Evolutionary conservation across 37 sponge, comb jelly and placozoan species (phyloP).

Genomic region (Theonella swinhoei): DNA sequence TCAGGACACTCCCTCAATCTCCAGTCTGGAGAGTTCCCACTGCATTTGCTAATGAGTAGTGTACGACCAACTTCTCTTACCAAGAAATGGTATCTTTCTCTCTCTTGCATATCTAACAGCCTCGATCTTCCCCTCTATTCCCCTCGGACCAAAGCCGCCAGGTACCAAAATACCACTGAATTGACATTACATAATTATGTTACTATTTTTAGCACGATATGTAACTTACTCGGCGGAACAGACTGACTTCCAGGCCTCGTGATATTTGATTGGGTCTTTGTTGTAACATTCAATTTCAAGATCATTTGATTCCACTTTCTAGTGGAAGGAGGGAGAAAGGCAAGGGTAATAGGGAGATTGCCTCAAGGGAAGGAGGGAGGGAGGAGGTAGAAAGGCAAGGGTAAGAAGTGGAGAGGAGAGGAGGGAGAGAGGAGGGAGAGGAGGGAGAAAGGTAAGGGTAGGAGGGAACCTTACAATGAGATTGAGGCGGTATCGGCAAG

Average conservation of each 20-base stretch:
- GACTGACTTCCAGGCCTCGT: slow-evolving; percentile 83
- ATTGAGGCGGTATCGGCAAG: slow-evolving; percentile 54
- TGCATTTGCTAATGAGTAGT: too few species aligned
- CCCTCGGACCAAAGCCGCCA: slow-evolving; percentile 90
- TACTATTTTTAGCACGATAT: not conserved
- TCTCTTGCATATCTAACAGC: slow-evolving; percentile 79
- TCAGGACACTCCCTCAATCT: too few species aligned
- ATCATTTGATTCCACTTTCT: slow-evolving; percentile 84
- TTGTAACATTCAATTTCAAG: slow-evolving; percentile 65
- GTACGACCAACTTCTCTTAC: too few species aligned
- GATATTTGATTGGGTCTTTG: slow-evolving; percentile 76
- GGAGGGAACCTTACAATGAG: slow-evolving; percentile 52
- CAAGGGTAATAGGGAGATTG: too few species aligned
- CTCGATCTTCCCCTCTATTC: slow-evolving; percentile 87
- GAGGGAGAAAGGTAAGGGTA: too few species aligned
- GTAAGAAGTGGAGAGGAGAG: too few species aligned
- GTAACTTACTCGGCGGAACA: slow-evolving; percentile 57
- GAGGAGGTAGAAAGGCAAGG: too few species aligned
- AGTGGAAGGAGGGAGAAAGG: too few species aligned
- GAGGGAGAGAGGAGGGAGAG: too few species aligned
- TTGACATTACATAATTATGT: not conserved
- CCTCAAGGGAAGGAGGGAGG: too few species aligned
- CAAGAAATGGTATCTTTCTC: slow-evolving; percentile 56
- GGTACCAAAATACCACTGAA: slow-evolving; percentile 84
- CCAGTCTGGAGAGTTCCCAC: too few species aligned